Percentiles rank a stretch among this genome's conserved stretches.
phyloP scores from a whole-genome alignment of 2,888 invertebrate species.

The Dryococelus australis region DNA sequence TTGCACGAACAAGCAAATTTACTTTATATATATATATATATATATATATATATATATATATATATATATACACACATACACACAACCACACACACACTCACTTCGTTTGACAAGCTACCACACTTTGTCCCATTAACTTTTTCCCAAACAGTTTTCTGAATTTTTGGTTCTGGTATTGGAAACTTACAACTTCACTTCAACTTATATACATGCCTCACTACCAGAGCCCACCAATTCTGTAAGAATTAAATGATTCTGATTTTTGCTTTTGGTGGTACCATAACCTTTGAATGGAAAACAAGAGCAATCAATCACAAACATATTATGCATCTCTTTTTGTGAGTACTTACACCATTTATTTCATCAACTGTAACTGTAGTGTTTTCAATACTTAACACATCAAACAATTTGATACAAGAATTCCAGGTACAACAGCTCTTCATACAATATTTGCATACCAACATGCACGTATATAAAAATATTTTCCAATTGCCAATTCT shows the following conservation, averaged over 20 bases:
- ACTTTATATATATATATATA: no score
- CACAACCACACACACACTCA: no score
- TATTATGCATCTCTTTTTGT: conserved; percentile 12
- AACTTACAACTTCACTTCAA: no score
- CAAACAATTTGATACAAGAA: no score
- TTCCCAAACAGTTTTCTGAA: neutral
- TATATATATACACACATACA: no score
- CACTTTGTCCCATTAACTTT: neutral
- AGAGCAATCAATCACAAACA: conserved; percentile 12
- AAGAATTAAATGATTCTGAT: neutral
- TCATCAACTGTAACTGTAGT: neutral
- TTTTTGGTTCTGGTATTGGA: neutral
- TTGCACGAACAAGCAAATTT: neutral
- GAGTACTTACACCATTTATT: conserved; percentile 21
- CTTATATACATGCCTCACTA: no score
- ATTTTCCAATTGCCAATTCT: no score
- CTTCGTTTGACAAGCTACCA: neutral
- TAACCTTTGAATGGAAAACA: neutral
- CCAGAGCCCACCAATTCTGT: neutral
- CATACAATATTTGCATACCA: no score
- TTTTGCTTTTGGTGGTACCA: neutral
- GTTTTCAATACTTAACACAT: neutral
- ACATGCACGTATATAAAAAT: no score
- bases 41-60: no score
- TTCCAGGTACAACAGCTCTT: no score